A percentile compares a stretch with the other conserved stretches of the same genome.
Conservation (phyloP, 2,797 vertebrate genomes). For the Chelon auratus region DNA sequence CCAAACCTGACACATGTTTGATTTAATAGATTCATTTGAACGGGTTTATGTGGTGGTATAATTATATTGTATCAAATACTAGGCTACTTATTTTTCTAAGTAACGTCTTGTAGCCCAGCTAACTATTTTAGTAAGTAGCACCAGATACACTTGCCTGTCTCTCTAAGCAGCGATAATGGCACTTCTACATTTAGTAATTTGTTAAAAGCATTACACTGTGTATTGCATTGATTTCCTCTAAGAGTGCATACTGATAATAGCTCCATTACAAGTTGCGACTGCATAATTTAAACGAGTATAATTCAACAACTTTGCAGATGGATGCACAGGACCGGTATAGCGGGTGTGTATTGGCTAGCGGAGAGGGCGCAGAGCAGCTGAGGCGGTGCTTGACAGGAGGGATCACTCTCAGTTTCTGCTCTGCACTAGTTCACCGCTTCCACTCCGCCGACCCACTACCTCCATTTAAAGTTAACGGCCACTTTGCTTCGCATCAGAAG, state of each 20-base stretch:
- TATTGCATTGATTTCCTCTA: conserved; percentile 2
- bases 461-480: conserved; percentile 57
- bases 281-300: conserved; percentile 2
- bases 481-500: conserved; percentile 21
- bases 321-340: conserved; percentile 2
- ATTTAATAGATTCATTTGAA: background rate
- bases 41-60: background rate
- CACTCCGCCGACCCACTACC: conserved; percentile 34
- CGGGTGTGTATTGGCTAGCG: conserved; percentile 16
- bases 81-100: background rate
- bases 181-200: too few species aligned
- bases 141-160: background rate
- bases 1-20: background rate
- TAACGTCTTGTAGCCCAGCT: background rate
- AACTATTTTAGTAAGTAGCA: background rate
- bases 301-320: conserved; percentile 30
- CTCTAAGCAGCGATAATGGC: background rate
- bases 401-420: conserved; percentile 50
- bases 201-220: background rate
- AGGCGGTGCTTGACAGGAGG: conserved; percentile 76
- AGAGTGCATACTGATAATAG: background rate
- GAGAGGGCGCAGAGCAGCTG: conserved; percentile 55
- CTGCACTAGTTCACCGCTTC: conserved; percentile 34
- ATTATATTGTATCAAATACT: background rate
- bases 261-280: background rate